Evolutionary conservation across 2,888 invertebrate species (phyloP).

Genomic region (Abscondita cerata): DNA sequence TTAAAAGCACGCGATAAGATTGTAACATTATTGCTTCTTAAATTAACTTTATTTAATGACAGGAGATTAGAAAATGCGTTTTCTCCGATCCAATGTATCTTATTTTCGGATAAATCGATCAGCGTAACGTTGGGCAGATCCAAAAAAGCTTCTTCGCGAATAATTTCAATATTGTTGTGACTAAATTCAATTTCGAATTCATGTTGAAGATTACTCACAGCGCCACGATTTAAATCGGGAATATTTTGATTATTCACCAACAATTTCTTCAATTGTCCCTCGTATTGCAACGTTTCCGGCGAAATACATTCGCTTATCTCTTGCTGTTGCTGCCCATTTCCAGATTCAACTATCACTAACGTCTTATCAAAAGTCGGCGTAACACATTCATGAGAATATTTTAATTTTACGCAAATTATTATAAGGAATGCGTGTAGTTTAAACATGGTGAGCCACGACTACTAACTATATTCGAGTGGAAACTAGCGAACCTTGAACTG

Average conservation of each 20-base stretch:
- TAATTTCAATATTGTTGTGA: slow-evolving; percentile 7
- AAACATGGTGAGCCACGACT: background rate
- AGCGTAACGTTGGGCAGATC: background rate
- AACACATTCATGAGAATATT: background rate
- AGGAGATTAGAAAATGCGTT: slow-evolving; percentile 8
- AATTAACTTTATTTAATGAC: slow-evolving; percentile 5
- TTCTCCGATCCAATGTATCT: slow-evolving; percentile 9
- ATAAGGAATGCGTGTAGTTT: background rate
- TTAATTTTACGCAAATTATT: background rate
- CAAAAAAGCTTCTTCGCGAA: slow-evolving; percentile 10
- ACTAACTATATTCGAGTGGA: no score
- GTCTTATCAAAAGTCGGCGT: background rate
- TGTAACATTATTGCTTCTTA: background rate
- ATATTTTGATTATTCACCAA: background rate
- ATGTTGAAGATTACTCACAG: background rate
- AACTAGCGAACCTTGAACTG: no score
- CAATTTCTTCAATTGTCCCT: slow-evolving; percentile 1
- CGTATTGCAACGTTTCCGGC: background rate
- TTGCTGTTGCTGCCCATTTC: background rate
- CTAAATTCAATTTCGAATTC: background rate
- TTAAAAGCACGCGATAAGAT: background rate
- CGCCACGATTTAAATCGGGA: slow-evolving; percentile 8
- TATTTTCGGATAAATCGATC: slow-evolving; percentile 6
- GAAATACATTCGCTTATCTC: slow-evolving; percentile 3
- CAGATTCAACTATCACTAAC: background rate